phyloP scores from a whole-genome alignment of 2,888 invertebrate species.

The Axea sp. region DNA sequence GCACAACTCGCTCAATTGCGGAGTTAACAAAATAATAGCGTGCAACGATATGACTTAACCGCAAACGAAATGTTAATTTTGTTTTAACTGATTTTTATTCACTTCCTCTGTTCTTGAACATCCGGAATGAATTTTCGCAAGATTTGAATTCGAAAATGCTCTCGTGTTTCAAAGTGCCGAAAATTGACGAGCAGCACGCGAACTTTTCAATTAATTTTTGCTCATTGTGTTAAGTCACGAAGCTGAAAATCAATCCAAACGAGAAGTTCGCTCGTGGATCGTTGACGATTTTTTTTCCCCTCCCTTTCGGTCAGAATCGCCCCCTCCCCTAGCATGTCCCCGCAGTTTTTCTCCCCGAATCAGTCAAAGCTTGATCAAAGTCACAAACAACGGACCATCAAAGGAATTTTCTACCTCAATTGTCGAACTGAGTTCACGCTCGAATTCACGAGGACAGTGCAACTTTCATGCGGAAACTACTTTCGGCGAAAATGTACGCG shows the following conservation, averaged over 20 bases:
- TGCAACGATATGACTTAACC: too few relatives aligned
- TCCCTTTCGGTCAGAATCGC: not conserved
- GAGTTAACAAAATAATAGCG: too few relatives aligned
- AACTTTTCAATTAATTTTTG: slow-evolving; percentile 48
- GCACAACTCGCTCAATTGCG: too few relatives aligned
- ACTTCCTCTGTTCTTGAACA: too few relatives aligned
- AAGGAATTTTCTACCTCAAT: slow-evolving; percentile 40
- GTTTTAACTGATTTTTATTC: too few relatives aligned
- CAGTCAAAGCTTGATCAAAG: slow-evolving; percentile 38
- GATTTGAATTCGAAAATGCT: not conserved
- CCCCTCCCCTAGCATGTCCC: too few relatives aligned
- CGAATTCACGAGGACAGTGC: slow-evolving; percentile 28
- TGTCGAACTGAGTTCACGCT: slow-evolving; percentile 33
- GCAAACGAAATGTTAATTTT: too few relatives aligned
- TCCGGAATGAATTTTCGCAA: slow-evolving; percentile 14
- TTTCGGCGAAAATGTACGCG: slow-evolving; percentile 16
- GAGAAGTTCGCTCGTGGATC: slow-evolving; percentile 4
- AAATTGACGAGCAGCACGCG: slow-evolving; percentile 37
- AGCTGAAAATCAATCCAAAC: slow-evolving; percentile 16
- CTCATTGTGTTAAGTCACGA: slow-evolving; percentile 40
- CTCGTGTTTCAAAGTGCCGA: slow-evolving; percentile 15
- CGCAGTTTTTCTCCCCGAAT: slow-evolving; percentile 21
- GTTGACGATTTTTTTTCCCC: slow-evolving; percentile 15
- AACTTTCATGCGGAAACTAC: slow-evolving; percentile 29
- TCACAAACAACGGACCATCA: slow-evolving; percentile 43